These are phyloP conservation scores for Cephonodes hylas DNA, from an alignment of 2,888 invertebrate species.

Conservation along the genomic window DNA sequence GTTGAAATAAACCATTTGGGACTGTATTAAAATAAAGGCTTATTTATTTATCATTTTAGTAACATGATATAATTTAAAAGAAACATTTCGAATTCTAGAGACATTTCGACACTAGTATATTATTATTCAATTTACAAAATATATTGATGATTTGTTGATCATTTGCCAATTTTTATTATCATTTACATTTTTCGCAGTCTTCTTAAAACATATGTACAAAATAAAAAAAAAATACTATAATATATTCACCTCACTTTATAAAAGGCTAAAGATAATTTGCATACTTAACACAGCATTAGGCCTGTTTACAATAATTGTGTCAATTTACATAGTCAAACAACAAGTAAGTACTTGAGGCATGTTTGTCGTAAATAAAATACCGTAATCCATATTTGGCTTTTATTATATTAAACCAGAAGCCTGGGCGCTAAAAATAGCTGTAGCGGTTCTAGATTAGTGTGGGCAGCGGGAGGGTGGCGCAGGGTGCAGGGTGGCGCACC, in stretches of 20 bases:
- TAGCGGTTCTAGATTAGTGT: constrained; percentile 30
- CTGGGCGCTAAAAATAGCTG: constrained; percentile 54
- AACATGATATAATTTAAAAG: too few species aligned
- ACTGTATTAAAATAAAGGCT: neutral
- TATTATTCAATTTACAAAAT: too few species aligned
- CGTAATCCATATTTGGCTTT: neutral
- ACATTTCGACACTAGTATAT: too few species aligned
- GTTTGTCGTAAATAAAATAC: neutral
- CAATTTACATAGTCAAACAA: neutral
- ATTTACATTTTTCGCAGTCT: too few species aligned
- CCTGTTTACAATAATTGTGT: neutral
- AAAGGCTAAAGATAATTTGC: neutral
- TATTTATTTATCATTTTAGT: neutral
- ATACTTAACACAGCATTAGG: neutral
- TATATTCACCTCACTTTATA: too few species aligned
- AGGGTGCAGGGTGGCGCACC: constrained; percentile 29
- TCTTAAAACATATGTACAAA: too few species aligned
- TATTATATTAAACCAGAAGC: neutral
- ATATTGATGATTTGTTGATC: too few species aligned
- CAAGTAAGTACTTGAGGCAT: neutral
- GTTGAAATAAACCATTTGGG: neutral
- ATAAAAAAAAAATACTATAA: too few species aligned
- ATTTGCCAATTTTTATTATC: too few species aligned
- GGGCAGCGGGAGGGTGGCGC: constrained; percentile 32
- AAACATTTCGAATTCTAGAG: too few species aligned